A percentile compares a stretch with the other conserved stretches of the same genome.
Evolutionary conservation across 2,797 vertebrate genomes (phyloP).

Genomic region (Falco rusticolus): DNA sequence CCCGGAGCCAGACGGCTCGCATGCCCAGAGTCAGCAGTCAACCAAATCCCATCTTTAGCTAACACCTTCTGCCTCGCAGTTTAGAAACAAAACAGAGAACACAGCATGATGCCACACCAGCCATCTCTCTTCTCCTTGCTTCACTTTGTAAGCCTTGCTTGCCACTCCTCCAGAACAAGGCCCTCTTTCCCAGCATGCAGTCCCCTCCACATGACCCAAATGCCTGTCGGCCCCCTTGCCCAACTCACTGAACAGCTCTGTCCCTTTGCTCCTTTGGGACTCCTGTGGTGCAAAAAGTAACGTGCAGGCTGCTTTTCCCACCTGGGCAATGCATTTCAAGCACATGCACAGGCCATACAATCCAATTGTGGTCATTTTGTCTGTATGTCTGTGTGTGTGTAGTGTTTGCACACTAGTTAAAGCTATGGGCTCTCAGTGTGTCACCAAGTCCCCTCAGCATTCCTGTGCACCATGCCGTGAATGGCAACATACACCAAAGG

Average conservation of each 20-base stretch:
- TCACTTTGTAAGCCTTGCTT: not conserved
- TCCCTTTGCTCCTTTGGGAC: not conserved
- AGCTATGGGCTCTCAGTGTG: not conserved
- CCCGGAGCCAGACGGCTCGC: not conserved
- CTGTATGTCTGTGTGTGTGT: too few species aligned
- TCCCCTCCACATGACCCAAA: not conserved
- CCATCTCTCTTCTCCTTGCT: not conserved
- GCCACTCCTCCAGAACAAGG: not conserved
- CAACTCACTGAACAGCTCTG: not conserved
- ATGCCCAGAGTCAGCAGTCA: fast-evolving
- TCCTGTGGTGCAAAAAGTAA: not conserved
- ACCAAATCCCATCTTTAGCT: not conserved
- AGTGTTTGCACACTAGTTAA: not conserved
- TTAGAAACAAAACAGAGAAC: not conserved
- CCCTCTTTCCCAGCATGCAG: not conserved
- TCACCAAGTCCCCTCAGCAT: not conserved
- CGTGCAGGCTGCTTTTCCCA: fast-evolving
- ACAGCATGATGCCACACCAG: fast-evolving
- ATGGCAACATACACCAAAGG: fast-evolving
- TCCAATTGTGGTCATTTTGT: not conserved
- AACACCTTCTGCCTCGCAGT: not conserved
- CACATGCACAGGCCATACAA: fast-evolving
- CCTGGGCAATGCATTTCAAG: not conserved
- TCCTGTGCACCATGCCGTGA: not conserved
- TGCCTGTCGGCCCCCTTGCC: not conserved